phyloP scores from a whole-genome alignment of 2,113 vertebrate species.

The Ibidorhyncha struthersii region DNA sequence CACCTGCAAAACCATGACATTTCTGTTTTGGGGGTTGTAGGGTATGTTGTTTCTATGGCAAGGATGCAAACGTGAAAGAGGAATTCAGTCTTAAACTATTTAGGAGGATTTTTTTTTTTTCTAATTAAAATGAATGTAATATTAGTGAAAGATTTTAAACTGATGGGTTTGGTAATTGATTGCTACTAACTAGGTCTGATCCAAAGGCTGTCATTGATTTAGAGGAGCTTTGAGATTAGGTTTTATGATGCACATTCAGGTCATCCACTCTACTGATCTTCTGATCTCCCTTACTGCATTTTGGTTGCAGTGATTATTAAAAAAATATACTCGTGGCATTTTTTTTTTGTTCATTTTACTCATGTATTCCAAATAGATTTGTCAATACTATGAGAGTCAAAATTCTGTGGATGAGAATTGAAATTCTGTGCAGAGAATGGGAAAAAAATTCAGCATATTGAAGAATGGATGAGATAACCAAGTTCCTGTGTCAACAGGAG shows the following conservation, averaged over 20 bases:
- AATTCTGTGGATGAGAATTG: background rate
- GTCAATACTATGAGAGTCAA: background rate
- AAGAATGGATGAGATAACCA: background rate
- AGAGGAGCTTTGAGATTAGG: background rate
- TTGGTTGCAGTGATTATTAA: background rate
- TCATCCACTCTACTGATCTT: background rate
- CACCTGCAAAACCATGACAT: background rate
- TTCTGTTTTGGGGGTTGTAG: background rate
- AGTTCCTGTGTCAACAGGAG: background rate
- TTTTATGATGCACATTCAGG: background rate
- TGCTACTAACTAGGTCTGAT: background rate
- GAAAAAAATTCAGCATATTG: background rate
- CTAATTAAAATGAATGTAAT: background rate
- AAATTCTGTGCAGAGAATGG: background rate
- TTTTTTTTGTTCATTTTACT: background rate
- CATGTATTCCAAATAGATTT: background rate
- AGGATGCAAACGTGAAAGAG: background rate
- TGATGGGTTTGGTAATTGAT: background rate
- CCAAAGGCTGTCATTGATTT: background rate
- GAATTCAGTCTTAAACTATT: background rate
- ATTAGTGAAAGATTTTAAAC: background rate
- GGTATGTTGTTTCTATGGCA: background rate
- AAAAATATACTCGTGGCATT: rapidly evolving
- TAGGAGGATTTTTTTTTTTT: background rate
- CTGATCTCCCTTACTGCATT: background rate